phyloP scores from a whole-genome alignment of 2,797 vertebrate genomes.

The Ctenopoma multispine region DNA sequence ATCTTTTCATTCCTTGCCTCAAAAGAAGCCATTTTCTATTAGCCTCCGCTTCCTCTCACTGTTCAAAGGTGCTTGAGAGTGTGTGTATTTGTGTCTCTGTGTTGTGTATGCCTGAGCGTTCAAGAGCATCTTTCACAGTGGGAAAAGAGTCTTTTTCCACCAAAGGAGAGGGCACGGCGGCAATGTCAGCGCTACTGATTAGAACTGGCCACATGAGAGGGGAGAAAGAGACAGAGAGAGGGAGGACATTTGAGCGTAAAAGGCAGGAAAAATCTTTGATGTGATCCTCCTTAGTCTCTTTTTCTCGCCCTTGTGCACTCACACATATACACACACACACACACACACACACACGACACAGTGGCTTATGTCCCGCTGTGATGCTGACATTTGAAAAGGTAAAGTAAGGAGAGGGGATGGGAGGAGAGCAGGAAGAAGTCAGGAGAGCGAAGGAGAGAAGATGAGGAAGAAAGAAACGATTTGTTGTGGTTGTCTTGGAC shows the following conservation, averaged over 20 bases:
- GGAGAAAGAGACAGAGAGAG: constrained; percentile 70
- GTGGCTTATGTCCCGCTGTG: constrained; percentile 84
- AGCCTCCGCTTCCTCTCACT: constrained; percentile 80
- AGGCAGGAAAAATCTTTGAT: constrained; percentile 84
- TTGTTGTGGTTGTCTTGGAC: constrained; percentile 73
- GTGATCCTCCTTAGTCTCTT: constrained; percentile 83
- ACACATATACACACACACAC: constrained; percentile 52
- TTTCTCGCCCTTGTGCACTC: constrained; percentile 65
- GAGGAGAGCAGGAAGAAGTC: constrained; percentile 57
- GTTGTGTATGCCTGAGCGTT: constrained; percentile 65
- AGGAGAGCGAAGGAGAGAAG: constrained; percentile 59
- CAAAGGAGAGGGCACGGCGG: constrained; percentile 86
- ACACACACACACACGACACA: constrained; percentile 64
- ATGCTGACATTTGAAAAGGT: constrained; percentile 87
- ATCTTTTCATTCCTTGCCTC: constrained; percentile 84
- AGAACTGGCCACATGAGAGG: constrained; percentile 86
- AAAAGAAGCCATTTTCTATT: constrained; percentile 85
- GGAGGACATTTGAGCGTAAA: constrained; percentile 85
- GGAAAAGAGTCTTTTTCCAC: constrained; percentile 85
- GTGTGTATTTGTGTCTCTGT: constrained; percentile 54
- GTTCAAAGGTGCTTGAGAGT: constrained; percentile 82
- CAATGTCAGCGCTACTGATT: constrained; percentile 87
- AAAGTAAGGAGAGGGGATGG: constrained; percentile 82
- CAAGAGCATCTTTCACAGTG: constrained; percentile 81
- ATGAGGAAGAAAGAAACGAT: constrained; percentile 76